Conservation (phyloP, 2,888 invertebrate genomes). For the Cryptocephalus moraei region DNA sequence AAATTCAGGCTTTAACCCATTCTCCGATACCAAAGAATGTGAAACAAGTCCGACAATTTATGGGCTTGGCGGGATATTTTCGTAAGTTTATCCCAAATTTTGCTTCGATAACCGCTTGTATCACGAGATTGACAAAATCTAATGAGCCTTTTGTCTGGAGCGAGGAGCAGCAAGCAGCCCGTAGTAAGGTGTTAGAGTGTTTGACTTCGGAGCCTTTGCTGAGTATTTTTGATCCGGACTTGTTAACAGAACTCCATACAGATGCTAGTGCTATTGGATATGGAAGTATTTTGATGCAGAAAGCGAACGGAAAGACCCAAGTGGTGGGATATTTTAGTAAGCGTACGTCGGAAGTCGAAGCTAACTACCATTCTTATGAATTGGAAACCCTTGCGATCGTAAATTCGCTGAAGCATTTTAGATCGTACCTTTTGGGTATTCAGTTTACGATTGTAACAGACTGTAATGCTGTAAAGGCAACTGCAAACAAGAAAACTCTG, state of each 20-base stretch:
- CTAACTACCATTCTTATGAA: conserved; percentile 15
- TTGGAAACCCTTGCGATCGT: too few species aligned
- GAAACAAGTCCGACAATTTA: conserved; percentile 14
- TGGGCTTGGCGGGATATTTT: conserved; percentile 9
- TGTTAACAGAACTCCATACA: conserved; percentile 15
- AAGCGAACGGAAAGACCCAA: background rate
- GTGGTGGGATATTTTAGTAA: conserved; percentile 8
- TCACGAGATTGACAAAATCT: conserved; percentile 2
- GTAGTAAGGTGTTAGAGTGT: conserved; percentile 1
- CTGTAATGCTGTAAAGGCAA: conserved; percentile 23
- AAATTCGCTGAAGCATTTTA: conserved; percentile 19
- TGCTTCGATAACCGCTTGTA: conserved; percentile 4
- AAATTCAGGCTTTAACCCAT: background rate
- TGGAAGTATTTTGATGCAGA: conserved; percentile 6
- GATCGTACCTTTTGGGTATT: conserved; percentile 19
- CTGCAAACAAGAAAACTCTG: conserved; percentile 20
- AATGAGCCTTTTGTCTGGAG: conserved; percentile 1
- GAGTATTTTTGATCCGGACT: conserved; percentile 11
- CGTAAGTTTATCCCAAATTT: conserved; percentile 7
- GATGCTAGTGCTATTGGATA: conserved; percentile 16
- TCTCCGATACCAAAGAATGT: conserved; percentile 7
- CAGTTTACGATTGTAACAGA: conserved; percentile 24
- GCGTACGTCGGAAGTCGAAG: conserved; percentile 2
- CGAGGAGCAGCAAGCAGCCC: conserved; percentile 3
- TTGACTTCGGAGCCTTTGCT: conserved; percentile 14